Evolutionary conservation across 2,888 invertebrate species (phyloP).

Genomic region (Druceiella hillmani): DNA sequence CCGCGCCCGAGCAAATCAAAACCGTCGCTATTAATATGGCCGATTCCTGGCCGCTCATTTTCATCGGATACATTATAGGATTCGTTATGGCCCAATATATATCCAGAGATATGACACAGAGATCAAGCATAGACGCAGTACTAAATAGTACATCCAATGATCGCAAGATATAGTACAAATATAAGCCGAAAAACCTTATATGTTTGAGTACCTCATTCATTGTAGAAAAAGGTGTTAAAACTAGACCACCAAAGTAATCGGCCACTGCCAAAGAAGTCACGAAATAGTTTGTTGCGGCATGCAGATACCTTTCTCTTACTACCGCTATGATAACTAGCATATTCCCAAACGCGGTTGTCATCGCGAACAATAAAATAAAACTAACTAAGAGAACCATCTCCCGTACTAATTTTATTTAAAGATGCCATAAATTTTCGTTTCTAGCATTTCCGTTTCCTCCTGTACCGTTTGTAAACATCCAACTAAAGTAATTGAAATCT

Average conservation of each 20-base stretch:
- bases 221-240: constrained; percentile 89
- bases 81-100: constrained; percentile 94
- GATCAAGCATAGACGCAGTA: constrained; percentile 85
- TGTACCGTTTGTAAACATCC: constrained; percentile 4
- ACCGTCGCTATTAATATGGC: constrained; percentile 74
- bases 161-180: constrained; percentile 89
- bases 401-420: constrained; percentile 27
- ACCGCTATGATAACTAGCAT: constrained; percentile 84
- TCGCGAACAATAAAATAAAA: constrained; percentile 68
- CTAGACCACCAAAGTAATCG: constrained; percentile 80
- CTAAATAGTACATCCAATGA: constrained; percentile 87
- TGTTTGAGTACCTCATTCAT: constrained; percentile 71
- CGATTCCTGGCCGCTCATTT: constrained; percentile 74
- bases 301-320: constrained; percentile 75
- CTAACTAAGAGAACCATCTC: constrained; percentile 62
- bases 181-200: constrained; percentile 79
- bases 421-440: constrained; percentile 16
- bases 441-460: constrained; percentile 9
- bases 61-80: constrained; percentile 85
- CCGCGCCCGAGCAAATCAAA: constrained; percentile 84
- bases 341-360: constrained; percentile 84
- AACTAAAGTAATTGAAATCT: too few species aligned
- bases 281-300: constrained; percentile 87
- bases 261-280: constrained; percentile 86
- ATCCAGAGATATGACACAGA: constrained; percentile 85